Conservation (phyloP, 2,888 invertebrate species). For the Drosophila paramelanica region DNA sequence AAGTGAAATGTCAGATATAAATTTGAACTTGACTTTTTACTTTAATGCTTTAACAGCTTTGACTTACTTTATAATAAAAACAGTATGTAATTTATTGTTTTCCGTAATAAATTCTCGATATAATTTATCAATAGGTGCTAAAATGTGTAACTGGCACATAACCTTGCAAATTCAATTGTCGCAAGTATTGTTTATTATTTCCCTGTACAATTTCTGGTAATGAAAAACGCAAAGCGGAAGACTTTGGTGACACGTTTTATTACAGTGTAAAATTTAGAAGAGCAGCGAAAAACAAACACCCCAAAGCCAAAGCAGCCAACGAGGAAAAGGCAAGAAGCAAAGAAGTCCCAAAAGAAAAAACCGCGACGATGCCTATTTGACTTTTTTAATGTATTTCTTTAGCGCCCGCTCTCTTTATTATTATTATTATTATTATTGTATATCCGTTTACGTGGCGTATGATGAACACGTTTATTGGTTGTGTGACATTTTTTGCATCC, state of each 20-base stretch:
- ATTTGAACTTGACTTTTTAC: too few relatives aligned
- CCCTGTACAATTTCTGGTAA: slow-evolving; percentile 38
- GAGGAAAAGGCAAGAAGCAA: slow-evolving; percentile 1
- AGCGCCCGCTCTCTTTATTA: slow-evolving; percentile 8
- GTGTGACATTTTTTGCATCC: slow-evolving; percentile 30
- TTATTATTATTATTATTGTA: slow-evolving; percentile 52
- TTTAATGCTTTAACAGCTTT: too few relatives aligned
- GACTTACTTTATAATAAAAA: neutral
- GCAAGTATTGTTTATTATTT: slow-evolving; percentile 37
- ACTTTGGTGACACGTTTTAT: slow-evolving; percentile 59
- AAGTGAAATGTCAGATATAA: too few relatives aligned
- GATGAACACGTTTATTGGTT: slow-evolving; percentile 64
- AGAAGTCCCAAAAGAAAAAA: slow-evolving; percentile 10
- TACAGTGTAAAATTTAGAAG: slow-evolving; percentile 49
- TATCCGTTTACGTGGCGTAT: slow-evolving; percentile 66
- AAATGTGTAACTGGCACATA: slow-evolving; percentile 21
- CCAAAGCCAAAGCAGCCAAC: slow-evolving; percentile 6
- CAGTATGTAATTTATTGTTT: too few relatives aligned
- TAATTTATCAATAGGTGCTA: slow-evolving; percentile 20
- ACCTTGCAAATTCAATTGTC: slow-evolving; percentile 15
- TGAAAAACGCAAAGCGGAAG: slow-evolving; percentile 40
- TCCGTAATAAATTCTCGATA: neutral
- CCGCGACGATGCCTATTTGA: slow-evolving; percentile 19
- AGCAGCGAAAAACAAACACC: slow-evolving; percentile 40
- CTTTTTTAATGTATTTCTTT: slow-evolving; percentile 58